Conservation (phyloP, 2,888 invertebrate species). For the Philonicus albiceps region DNA sequence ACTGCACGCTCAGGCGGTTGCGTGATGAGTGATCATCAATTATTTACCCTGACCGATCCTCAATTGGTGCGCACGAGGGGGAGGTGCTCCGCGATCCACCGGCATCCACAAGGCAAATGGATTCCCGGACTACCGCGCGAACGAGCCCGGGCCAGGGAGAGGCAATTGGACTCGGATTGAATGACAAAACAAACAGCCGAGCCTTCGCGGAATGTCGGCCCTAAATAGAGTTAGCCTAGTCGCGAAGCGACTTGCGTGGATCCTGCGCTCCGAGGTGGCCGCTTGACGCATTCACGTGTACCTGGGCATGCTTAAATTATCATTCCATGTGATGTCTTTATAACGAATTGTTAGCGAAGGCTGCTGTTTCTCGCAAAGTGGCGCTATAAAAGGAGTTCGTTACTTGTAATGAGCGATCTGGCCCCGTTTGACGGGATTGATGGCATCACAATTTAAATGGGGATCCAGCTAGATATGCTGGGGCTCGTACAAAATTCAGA, state of each 20-base stretch:
- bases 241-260: constrained; percentile 1
- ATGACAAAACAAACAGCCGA: constrained; percentile 47
- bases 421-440: constrained; percentile 48
- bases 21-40: constrained; percentile 49
- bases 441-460: constrained; percentile 46
- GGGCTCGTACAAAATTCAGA: neutral
- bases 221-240: constrained; percentile 23
- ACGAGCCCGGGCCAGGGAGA: neutral
- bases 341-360: constrained; percentile 47
- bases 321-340: constrained; percentile 50
- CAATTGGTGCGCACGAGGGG: constrained; percentile 35
- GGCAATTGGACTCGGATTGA: constrained; percentile 46
- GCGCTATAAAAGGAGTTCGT: constrained; percentile 49
- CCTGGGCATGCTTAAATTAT: constrained; percentile 47
- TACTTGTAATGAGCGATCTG: constrained; percentile 48
- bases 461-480: neutral
- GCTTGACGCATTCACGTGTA: constrained; percentile 49
- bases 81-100: constrained; percentile 5
- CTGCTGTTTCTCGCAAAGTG: constrained; percentile 42
- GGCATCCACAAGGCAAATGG: neutral
- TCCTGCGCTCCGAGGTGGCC: constrained; percentile 45
- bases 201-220: constrained; percentile 28
- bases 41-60: constrained; percentile 40
- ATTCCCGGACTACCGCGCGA: neutral
- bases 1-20: constrained; percentile 16